phyloP scores from a whole-genome alignment of 2,888 invertebrate genomes.

The Polylopha cassiicola region DNA sequence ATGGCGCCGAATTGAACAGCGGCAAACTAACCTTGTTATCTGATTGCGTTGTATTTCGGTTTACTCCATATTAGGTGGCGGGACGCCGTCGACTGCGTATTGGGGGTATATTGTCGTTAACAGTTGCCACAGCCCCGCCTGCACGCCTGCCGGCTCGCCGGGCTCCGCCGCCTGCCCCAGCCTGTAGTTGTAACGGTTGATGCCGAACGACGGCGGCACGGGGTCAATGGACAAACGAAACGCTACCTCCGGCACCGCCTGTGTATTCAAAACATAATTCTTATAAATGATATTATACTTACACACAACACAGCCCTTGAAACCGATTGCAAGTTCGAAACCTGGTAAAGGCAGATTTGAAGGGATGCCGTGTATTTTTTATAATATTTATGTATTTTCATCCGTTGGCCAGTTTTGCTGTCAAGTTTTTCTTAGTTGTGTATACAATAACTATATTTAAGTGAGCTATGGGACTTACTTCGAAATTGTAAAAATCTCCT shows the following conservation, averaged over 20 bases:
- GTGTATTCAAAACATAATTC: neutral
- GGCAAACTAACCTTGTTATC: slow-evolving; percentile 7
- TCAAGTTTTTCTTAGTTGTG: too few species aligned
- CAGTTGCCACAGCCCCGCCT: slow-evolving; percentile 23
- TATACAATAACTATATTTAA: too few species aligned
- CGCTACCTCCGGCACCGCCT: slow-evolving; percentile 29
- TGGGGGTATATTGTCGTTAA: slow-evolving; percentile 27
- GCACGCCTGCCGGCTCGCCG: slow-evolving; percentile 11
- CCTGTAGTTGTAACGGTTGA: slow-evolving; percentile 33
- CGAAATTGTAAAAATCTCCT: too few species aligned
- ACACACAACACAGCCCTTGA: neutral
- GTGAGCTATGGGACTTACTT: too few species aligned
- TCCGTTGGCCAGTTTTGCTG: too few species aligned
- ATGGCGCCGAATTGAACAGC: too few species aligned
- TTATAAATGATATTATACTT: neutral
- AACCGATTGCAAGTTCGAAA: neutral
- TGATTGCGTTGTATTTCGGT: slow-evolving; percentile 1
- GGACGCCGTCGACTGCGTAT: slow-evolving; percentile 16
- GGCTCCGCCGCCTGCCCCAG: slow-evolving; percentile 1
- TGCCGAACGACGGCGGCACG: slow-evolving; percentile 26
- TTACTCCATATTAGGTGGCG: slow-evolving; percentile 16
- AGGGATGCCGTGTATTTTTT: too few species aligned
- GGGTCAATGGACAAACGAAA: slow-evolving; percentile 28
- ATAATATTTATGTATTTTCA: too few species aligned
- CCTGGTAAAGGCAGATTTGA: too few species aligned